A percentile compares a stretch with the other conserved stretches of the same genome.
phyloP scores from a whole-genome alignment of 2,888 invertebrate species.

The Crepidodera aurea region DNA sequence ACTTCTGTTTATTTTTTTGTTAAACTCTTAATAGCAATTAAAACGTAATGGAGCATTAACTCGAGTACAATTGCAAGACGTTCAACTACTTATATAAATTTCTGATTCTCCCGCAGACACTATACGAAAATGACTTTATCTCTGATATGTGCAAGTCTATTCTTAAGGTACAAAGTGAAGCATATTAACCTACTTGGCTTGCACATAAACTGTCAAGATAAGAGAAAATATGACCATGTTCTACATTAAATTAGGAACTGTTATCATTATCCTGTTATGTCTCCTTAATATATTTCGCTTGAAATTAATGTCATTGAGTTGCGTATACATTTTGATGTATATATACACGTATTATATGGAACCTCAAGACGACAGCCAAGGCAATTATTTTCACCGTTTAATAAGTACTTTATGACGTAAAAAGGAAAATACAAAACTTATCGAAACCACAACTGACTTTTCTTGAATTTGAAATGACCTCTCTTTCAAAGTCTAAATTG shows the following conservation, averaged over 20 bases:
- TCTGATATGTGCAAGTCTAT: constrained; percentile 18
- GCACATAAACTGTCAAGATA: constrained; percentile 28
- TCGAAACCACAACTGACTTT: too few relatives aligned
- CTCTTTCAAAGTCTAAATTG: not conserved
- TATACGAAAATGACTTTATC: constrained; percentile 10
- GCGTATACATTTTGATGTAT: constrained; percentile 16
- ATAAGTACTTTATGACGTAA: too few relatives aligned
- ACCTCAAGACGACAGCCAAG: not conserved
- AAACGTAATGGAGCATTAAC: not conserved
- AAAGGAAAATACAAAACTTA: too few relatives aligned
- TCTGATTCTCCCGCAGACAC: not conserved
- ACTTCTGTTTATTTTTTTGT: too few relatives aligned
- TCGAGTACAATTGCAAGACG: not conserved
- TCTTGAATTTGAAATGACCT: too few relatives aligned
- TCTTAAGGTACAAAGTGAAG: constrained; percentile 25
- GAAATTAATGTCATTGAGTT: constrained; percentile 20
- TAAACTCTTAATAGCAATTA: not conserved
- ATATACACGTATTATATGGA: not conserved
- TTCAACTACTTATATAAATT: not conserved
- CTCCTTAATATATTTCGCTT: constrained; percentile 27
- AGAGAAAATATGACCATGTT: constrained; percentile 26
- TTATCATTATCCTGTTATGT: constrained; percentile 29
- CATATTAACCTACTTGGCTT: constrained; percentile 29
- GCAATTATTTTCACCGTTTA: too few relatives aligned
- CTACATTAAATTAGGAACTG: constrained; percentile 28